Evolutionary conservation across 2,113 vertebrate species (phyloP), one percentile per base, ranked within the genome.

Genomic region (Lampris megalopsis): DNA sequence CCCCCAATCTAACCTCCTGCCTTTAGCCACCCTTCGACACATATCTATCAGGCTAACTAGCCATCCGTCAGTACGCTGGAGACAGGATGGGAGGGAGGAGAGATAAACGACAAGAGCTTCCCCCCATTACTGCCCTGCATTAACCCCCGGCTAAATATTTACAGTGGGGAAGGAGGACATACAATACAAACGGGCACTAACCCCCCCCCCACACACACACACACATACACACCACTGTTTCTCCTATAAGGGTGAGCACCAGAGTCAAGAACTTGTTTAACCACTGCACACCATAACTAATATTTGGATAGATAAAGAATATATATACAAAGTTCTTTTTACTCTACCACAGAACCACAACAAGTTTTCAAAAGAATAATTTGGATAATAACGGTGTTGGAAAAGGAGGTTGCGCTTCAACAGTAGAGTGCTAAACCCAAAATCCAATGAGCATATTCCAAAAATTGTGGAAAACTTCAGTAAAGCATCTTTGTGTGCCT

Each of bases 91-190:
- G 68, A 85, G 77, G 9, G 53, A 9, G 61, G 53, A 42, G 53
- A 53, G 40, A 65, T 73, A 84, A 84, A 85, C 38, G 59, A 54
- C 67, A 61, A 78, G 68, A 84, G 71, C 77, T 83, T 24, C 24
- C 90, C 84, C 86, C 77, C 81, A 91, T 90, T 86, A 88, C 92
- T 89, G 86, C 88, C 89, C 89, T 85, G 84, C 86, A 88, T 91
- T 91, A 91, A 93, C 88, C 88, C 73, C 79, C 57, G 63, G 86
- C 86, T 93, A 92, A 93, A 93, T 91, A 91, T 93, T 93, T 92
- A 93, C 87, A 90, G 85, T 92, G 72, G 60, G 24, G 56, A 63
- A 82, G 63, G 77, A 56, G 68, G 83, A 83, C 72, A 84, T 47
- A 67, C 3, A 38, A 67, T 69, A 53, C 68, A 74, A 24, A 70